Percentiles rank a stretch among this genome's conserved stretches.
phyloP scores from a whole-genome alignment of 2,113 vertebrate genomes.

The Cyanoramphus novaezelandiae region DNA sequence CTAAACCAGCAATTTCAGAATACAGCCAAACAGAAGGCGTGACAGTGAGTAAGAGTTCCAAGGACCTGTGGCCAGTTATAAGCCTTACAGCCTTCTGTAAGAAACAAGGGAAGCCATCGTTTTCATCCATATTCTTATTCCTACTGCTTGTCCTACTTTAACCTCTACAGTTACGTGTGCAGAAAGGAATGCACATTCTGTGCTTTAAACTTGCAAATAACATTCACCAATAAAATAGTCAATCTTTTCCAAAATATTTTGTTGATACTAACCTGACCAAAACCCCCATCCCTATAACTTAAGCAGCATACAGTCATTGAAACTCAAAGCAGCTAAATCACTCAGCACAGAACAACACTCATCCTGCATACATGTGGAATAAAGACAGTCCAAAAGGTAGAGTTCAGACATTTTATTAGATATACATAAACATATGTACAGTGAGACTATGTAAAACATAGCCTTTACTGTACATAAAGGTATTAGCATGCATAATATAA shows the following conservation, averaged over 20 bases:
- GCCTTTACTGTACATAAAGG: not conserved
- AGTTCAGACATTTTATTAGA: not conserved
- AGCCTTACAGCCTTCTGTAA: not conserved
- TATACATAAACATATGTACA: not conserved
- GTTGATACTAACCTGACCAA: not conserved
- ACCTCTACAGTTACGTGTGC: not conserved
- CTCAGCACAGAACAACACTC: not conserved
- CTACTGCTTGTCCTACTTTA: not conserved
- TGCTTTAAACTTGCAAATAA: not conserved
- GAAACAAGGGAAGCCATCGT: not conserved
- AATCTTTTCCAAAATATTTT: not conserved
- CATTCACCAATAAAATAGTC: not conserved
- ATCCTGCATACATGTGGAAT: not conserved
- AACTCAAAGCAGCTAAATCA: not conserved
- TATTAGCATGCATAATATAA: not conserved
- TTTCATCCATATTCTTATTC: not conserved
- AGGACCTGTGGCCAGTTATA: not conserved
- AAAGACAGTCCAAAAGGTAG: not conserved
- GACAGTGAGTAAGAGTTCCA: not conserved
- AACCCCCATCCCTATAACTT: not conserved
- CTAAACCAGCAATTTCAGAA: not conserved
- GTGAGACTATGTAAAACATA: not conserved
- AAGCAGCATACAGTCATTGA: not conserved
- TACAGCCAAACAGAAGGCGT: not conserved
- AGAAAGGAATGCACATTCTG: not conserved